Evolutionary conservation across 1,140 invertebrate species (phyloP), one percentile per base, ranked within the genome.

Genomic region (Bombus impatiens): DNA sequence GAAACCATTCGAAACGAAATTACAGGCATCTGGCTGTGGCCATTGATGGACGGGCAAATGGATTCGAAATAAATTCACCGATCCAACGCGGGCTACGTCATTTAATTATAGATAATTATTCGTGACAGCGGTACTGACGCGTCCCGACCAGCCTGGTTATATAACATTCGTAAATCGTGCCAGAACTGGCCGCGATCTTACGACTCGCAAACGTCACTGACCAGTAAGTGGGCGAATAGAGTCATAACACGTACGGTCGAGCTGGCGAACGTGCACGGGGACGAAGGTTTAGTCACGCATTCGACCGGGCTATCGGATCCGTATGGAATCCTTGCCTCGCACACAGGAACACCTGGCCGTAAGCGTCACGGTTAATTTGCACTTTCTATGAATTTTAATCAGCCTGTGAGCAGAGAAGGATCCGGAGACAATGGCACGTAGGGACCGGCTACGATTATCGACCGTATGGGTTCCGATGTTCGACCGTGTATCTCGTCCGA

Each of bases 381-480:
- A 93, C 92, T 92, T 91, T 90, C 91, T 86, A 93, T 93, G 91
- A 94, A 93, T 94, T 92, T 93, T 91, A 92, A 94, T 92, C 88
- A 92, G 90, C 90, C 86, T 72, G 75, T 79, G 76, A 82, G 70
- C 88, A 74, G 67, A 83, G 25, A 72, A 79, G 82, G 75, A 86
- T 44, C 84, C 76, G 53, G 65, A 89, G 88, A 90, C 88, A 91
- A 91, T 90, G 78, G 89, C 80, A 86, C 89, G 86, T 88, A 84
- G 65, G 87, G 86, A 47, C 62, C 28, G 18, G 13, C n/a, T 4
- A 9, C 53, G 83, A 78, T 84, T 80, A 79, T 84, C 77, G 57
- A 80, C 28, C 68, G 42, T 15, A 6, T 22, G 25, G 15, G 59
- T 42, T 22, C 37, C 68, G 71, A 81, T 72, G 44, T 35, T 44